Evolutionary conservation across 2,113 vertebrate species (phyloP), one percentile per base, ranked within the genome.

Genomic region (Hippocampus comes): DNA sequence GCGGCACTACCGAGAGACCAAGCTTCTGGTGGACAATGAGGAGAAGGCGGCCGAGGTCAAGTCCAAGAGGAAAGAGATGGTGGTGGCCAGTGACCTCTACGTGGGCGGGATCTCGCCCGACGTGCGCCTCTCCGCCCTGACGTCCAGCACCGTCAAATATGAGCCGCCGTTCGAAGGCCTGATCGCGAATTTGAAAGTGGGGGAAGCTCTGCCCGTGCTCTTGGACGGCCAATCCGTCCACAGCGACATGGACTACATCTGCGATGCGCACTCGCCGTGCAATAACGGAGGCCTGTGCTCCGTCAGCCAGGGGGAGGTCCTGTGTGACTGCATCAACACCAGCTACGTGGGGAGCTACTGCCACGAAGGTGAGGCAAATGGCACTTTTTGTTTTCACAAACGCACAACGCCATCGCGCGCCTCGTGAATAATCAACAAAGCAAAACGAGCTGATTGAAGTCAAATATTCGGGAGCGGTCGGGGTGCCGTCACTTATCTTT

Each of bases 81-180:
- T 90, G 0, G 95, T 97, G 82, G 94, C 88, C 78, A 97, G 95
- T 21, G 96, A 98, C 89, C 93, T 98, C 57, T 97, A 95, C 25
- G 92, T 98, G 0, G 96, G 96, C 0, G 96, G 96, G 5, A 94
- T 98, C 84, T 95, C 96, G 0, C 95, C 96, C 0, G 96, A 98
- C 10, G 94, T 98, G n/a, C 95, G 96, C 4, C 94, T 97, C 17
- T 97, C 95, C 0, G 95, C 95, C 17, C 91, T 98, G 68, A 97
- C 96, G 0, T 96, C 96, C 77, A 96, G 95, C 93, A 96, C 95
- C 0, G 95, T 95, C 53, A 97, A 97, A 86, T 97, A 97, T n/a
- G 96, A 98, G 89, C 93, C 94, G 4, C 95, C 95, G 0, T 97
- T 95, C 90, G 92, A 87, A 1, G 96, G 96, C 20, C 84, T 96